A percentile compares a stretch with the other conserved stretches of the same genome.
These are phyloP conservation scores for Tympanuchus pallidicinctus DNA, from an alignment of 2,113 vertebrate species.

Conservation along the genomic window DNA sequence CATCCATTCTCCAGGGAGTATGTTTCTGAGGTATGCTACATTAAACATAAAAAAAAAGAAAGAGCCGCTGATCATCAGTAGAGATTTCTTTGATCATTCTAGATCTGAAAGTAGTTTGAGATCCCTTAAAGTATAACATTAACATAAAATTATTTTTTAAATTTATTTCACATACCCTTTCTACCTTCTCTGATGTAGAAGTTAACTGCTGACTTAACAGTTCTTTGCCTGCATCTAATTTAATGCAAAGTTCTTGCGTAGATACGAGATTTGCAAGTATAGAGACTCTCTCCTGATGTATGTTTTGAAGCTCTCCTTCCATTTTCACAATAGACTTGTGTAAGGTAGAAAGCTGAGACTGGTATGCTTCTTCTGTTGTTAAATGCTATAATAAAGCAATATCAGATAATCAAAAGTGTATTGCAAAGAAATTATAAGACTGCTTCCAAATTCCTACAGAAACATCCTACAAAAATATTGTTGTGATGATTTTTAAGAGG, in stretches of 20 bases:
- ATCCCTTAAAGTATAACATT: not conserved
- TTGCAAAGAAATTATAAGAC: not conserved
- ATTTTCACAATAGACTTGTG: conserved; percentile 74
- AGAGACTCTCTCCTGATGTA: conserved; percentile 67
- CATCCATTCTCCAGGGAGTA: not conserved
- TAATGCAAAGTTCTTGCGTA: conserved; percentile 78
- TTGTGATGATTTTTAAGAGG: not conserved
- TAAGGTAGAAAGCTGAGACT: conserved; percentile 74
- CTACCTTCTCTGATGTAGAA: conserved; percentile 74
- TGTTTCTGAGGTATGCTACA: not conserved
- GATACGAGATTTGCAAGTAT: conserved; percentile 77
- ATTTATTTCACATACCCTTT: conserved; percentile 61
- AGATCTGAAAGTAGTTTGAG: not conserved
- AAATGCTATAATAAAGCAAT: conserved; percentile 57
- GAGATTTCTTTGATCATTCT: not conserved
- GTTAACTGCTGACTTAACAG: conserved; percentile 71
- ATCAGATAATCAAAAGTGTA: not conserved
- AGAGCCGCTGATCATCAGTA: not conserved
- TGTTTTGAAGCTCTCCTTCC: conserved; percentile 76
- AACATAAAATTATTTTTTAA: not conserved
- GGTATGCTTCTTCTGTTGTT: conserved; percentile 76
- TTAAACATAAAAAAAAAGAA: not conserved
- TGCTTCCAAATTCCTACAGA: not conserved
- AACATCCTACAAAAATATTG: not conserved
- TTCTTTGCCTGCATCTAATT: conserved; percentile 82